Conservation (phyloP, 2,888 invertebrate species). For the Scaptomyza flava region DNA sequence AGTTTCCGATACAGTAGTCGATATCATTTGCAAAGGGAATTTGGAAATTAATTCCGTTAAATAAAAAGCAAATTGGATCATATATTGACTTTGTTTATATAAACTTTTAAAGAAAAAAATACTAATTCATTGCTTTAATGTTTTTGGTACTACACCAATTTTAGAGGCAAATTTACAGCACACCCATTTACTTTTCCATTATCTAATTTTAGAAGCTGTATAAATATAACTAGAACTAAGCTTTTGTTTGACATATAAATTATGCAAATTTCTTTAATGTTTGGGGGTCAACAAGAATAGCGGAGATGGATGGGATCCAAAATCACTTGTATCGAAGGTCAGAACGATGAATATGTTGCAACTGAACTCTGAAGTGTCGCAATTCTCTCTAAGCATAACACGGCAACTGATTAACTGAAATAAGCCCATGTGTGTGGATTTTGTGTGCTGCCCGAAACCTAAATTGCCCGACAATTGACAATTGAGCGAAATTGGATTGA, state of each 20-base stretch:
- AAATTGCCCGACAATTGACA: slow-evolving; percentile 76
- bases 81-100: not conserved
- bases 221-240: not conserved
- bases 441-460: slow-evolving; percentile 54
- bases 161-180: too few species aligned
- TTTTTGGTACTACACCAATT: too few species aligned
- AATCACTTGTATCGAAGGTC: slow-evolving; percentile 33
- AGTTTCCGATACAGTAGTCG: not conserved
- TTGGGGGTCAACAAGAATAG: slow-evolving; percentile 40
- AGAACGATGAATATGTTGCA: slow-evolving; percentile 29
- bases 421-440: slow-evolving; percentile 45
- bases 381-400: slow-evolving; percentile 43
- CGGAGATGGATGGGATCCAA: slow-evolving; percentile 20
- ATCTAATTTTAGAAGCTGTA: slow-evolving; percentile 1
- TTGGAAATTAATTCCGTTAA: slow-evolving; percentile 5
- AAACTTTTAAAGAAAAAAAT: not conserved
- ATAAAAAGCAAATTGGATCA: not conserved
- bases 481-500: slow-evolving; percentile 75
- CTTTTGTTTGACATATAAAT: slow-evolving; percentile 11
- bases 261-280: slow-evolving; percentile 18
- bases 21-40: not conserved
- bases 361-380: slow-evolving; percentile 48
- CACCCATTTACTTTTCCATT: not conserved
- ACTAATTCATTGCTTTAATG: too few species aligned
- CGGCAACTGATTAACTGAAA: slow-evolving; percentile 60